phyloP scores from a whole-genome alignment of 2,888 invertebrate genomes.

The Drosophila infuscata region DNA sequence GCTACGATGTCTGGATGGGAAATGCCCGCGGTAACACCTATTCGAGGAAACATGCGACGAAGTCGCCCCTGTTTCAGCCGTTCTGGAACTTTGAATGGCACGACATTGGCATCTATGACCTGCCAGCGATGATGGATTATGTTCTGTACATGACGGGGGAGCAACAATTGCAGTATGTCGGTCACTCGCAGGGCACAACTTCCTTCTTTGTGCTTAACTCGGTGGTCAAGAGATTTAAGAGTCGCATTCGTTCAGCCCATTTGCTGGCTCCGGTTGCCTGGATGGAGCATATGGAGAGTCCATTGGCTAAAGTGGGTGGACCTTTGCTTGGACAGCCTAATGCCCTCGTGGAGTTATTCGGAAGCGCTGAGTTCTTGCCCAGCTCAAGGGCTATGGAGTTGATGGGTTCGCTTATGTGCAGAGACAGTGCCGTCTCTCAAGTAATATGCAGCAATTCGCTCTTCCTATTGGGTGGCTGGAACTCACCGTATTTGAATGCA shows the following conservation, averaged over 20 bases:
- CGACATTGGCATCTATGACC: conserved; percentile 75
- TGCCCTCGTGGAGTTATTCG: conserved; percentile 68
- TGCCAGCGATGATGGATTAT: conserved; percentile 79
- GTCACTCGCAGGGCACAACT: conserved; percentile 80
- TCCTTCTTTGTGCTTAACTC: conserved; percentile 70
- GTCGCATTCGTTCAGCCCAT: conserved; percentile 72
- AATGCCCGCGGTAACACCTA: conserved; percentile 81
- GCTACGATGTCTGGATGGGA: conserved; percentile 82
- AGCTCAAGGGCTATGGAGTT: conserved; percentile 67
- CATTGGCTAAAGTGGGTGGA: conserved; percentile 87
- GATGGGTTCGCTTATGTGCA: conserved; percentile 61
- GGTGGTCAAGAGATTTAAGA: conserved; percentile 63
- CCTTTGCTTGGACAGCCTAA: conserved; percentile 84
- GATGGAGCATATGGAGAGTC: conserved; percentile 74
- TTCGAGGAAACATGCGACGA: conserved; percentile 69
- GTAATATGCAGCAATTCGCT: conserved; percentile 63
- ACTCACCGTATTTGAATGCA: conserved; percentile 70
- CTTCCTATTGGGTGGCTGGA: conserved; percentile 70
- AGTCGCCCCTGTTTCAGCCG: conserved; percentile 53
- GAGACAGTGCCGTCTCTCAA: conserved; percentile 56
- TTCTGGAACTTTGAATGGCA: conserved; percentile 82
- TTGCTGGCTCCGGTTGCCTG: conserved; percentile 78
- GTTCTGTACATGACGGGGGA: conserved; percentile 61
- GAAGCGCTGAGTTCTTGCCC: conserved; percentile 76
- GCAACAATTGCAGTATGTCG: conserved; percentile 62